A percentile compares a stretch with the other conserved stretches of the same genome.
Conservation (phyloP, 1,140 invertebrate species). For the Parapsyche elsis region DNA sequence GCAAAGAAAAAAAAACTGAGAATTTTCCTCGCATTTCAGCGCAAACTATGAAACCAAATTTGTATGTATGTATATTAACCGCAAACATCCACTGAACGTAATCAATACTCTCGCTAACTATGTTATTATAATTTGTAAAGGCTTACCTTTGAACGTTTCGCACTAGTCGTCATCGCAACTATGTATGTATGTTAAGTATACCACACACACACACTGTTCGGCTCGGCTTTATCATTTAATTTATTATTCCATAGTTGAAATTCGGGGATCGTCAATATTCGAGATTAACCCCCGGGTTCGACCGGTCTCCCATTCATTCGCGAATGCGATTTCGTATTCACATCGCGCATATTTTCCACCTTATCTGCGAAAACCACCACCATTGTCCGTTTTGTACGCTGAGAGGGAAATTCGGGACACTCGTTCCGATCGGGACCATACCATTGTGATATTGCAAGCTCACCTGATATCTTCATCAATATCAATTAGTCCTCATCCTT, state of each 20-base stretch:
- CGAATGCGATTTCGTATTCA: background rate
- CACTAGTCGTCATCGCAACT: no score
- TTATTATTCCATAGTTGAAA: background rate
- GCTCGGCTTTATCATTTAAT: background rate
- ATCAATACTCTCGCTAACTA: no score
- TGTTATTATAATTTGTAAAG: no score
- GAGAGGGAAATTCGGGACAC: background rate
- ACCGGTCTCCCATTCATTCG: background rate
- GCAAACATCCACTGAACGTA: no score
- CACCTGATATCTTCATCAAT: constrained; percentile 16
- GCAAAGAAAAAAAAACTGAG: background rate
- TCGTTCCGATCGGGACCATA: background rate
- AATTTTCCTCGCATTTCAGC: constrained; percentile 7
- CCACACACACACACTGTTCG: background rate
- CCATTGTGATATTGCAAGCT: constrained; percentile 23
- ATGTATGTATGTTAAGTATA: no score
- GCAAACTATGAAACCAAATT: no score
- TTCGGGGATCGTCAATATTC: constrained; percentile 18
- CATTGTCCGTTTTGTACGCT: constrained; percentile 3
- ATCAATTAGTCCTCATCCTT: constrained; percentile 13
- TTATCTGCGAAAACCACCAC: background rate
- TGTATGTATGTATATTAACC: no score
- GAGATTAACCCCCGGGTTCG: background rate
- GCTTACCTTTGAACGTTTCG: no score
- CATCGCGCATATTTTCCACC: constrained; percentile 22